Evolutionary conservation across 2,113 vertebrate species (phyloP), one percentile per base, ranked within the genome.

Genomic region (Egretta garzetta): DNA sequence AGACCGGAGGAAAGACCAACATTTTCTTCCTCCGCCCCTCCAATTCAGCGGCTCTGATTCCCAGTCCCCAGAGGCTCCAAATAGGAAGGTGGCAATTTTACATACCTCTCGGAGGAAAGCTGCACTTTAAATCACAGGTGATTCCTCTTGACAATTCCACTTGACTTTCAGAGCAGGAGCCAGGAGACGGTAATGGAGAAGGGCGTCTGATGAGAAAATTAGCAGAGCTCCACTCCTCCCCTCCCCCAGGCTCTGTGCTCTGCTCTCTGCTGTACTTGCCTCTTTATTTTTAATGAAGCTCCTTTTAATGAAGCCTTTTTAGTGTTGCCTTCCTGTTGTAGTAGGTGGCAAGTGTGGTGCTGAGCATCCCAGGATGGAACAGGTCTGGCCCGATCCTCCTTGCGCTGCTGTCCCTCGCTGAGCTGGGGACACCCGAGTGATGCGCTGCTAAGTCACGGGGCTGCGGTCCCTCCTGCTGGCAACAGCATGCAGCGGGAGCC

Each of bases 81-180:
- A 64, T 47, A 67, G 58, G 50, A 96, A 80, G 91, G 90, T 71
- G 28, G 59, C 47, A 94, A 85, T 95, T 96, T 96, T 85, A 74
- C 55, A 83, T 47, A 77, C 8, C 1, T 93, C 89, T 93, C 49
- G 21, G 70, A 96, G 79, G 50, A 95, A 95, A 93, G 64, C 67
- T 80, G 74, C 81, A 71, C 81, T 97, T 96, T 91, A 95, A 90
- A 80, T 80, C 87, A 91, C 97, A 97, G 96, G 94, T 97, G 95
- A 95, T 90, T 74, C 91, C 93, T 94, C 97, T 96, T 96, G 86
- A 95, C 77, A 86, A 62, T 94, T 87, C 95, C 91, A 97, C 96
- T 97, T 97, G 96, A 97, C 95, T 96, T 96, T 96, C 93, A 97
- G 77, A 96, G 81, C 67, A 81, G 75, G 70, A 97, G 83, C 30